Base-by-base conservation (phyloP, 2,888 invertebrate species). In the Temnothorax rugatulus region DNA sequence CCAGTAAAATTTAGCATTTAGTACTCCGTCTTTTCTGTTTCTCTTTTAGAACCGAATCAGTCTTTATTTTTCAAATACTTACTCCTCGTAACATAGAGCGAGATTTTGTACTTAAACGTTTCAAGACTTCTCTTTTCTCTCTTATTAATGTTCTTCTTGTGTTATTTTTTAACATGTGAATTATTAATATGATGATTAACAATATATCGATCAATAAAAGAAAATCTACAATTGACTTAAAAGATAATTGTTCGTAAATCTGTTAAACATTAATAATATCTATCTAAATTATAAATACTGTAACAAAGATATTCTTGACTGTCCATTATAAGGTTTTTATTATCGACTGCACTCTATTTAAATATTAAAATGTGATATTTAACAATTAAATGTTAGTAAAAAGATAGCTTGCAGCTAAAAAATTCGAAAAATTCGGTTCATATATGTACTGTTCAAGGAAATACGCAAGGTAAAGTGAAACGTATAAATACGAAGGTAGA, bases 401-500 rank as follows among this genome's bases (percentile, higher is more conserved):
- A 63, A 13, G 25, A 25, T 74, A 29, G 59, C 15, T n/a, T 57
- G 38, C 54, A 57, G 3, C 2, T 41, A 41, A 18, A 25, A 61
- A 75, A 38, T 18, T 66, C 5, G n/a, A 25, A 50, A 38, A 38
- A 66, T 52, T 52, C 13, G 8, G 7, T 52, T 41, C 1, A 38
- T 18, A 25, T 34, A 15, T 38, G 2, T 4, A 18, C 15, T 50
- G 25, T 38, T 44, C 25, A n/a, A 68, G n/a, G 25, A 29, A 76
- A 66, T 52, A 25, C n/a, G 21, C n/a, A 74, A 18, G n/a, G 38
- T 77, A 44, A 29, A 41, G 5, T 71, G 29, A 41, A 61, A 50
- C 4, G 25, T 38, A 29, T 34, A 63, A 76, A 82, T 57, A 50
- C 75, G 59, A 25, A 52, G n/a, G 41, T 69, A 57, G 13, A 69